Evolutionary conservation across 2,797 vertebrate species (phyloP).

Genomic region (Mionectes olivaceus): DNA sequence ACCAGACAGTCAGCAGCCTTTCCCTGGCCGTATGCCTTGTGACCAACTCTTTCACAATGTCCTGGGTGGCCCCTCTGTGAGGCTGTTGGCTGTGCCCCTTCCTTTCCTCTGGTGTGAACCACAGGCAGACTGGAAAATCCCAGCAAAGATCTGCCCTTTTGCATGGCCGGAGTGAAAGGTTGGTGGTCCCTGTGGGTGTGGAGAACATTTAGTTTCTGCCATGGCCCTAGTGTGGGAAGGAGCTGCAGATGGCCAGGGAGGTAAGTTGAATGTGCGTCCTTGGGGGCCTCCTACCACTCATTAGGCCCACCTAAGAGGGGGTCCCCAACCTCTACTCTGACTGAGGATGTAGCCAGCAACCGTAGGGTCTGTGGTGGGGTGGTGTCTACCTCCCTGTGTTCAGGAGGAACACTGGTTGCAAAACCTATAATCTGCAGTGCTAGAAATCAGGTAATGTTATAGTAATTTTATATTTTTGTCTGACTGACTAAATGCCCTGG

Average conservation of each 20-base stretch:
- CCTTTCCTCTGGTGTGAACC: not conserved
- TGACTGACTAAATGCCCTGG: not conserved
- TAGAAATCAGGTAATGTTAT: not conserved
- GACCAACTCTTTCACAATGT: slow-evolving; percentile 31
- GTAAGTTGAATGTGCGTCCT: not conserved
- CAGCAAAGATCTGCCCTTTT: not conserved
- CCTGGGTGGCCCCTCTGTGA: not conserved
- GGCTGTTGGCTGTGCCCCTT: not conserved
- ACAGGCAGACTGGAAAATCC: slow-evolving; percentile 35
- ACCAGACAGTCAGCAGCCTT: not conserved
- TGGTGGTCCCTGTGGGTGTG: not conserved
- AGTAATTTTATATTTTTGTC: not conserved
- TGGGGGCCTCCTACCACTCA: not conserved
- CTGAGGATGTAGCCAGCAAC: not conserved
- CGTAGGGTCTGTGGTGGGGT: not conserved
- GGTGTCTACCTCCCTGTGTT: not conserved
- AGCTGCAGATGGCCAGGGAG: not conserved
- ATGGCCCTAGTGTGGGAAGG: slow-evolving; percentile 16
- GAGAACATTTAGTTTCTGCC: not conserved
- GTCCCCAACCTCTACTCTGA: not conserved
- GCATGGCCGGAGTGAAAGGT: not conserved
- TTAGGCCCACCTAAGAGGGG: not conserved
- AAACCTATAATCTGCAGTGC: not conserved
- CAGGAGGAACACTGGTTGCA: not conserved
- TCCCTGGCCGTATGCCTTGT: not conserved